Conservation (phyloP, 2,113 vertebrate species). For the Motacilla tschutschensis region DNA sequence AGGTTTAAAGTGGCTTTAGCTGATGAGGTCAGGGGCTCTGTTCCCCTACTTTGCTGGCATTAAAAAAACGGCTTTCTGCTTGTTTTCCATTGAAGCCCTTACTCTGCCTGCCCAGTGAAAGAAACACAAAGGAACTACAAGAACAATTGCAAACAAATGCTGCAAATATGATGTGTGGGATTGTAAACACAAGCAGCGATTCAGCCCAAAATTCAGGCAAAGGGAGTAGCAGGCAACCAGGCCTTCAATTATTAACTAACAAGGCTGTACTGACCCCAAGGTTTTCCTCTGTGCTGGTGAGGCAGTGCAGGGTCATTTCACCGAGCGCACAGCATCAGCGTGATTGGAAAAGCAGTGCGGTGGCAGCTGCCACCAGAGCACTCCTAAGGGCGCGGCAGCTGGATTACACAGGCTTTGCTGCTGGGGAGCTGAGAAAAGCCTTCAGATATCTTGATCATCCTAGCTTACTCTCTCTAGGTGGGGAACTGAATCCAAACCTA, state of each 20-base stretch:
- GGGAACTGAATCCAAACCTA: not conserved
- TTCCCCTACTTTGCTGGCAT: not conserved
- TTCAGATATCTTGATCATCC: not conserved
- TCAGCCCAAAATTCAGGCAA: not conserved
- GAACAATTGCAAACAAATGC: slow-evolving; percentile 13
- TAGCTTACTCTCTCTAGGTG: not conserved
- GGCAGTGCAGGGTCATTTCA: not conserved
- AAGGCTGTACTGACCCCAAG: not conserved
- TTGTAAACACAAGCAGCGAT: slow-evolving; percentile 21
- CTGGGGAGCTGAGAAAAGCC: not conserved
- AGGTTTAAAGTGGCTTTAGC: not conserved
- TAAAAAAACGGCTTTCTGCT: not conserved
- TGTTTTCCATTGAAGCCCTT: not conserved
- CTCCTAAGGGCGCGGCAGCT: not conserved
- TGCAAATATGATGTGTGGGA: not conserved
- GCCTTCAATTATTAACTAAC: slow-evolving; percentile 31
- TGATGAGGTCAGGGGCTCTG: not conserved
- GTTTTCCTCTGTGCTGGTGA: not conserved
- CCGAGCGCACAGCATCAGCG: not conserved
- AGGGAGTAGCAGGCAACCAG: not conserved
- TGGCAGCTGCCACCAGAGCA: not conserved
- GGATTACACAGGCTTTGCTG: not conserved
- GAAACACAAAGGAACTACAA: not conserved
- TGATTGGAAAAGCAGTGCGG: fast-evolving
- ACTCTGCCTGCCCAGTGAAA: not conserved